Percentiles rank a stretch among this genome's conserved stretches.
phyloP scores from a whole-genome alignment of 2,113 vertebrate species.

The Chamaetylas fuelleborni region DNA sequence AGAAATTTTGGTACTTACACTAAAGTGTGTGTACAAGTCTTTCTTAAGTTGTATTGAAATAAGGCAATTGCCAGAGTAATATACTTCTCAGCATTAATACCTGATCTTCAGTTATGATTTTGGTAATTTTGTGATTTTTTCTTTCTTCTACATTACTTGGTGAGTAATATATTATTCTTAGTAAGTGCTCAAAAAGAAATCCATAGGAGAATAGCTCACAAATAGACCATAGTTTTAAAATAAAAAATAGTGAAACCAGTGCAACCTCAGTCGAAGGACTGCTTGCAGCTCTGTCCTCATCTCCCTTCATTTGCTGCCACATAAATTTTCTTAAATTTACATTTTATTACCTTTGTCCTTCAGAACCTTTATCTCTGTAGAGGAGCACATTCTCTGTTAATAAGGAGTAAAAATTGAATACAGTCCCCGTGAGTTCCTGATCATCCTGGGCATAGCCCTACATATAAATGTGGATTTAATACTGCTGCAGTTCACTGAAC shows the following conservation, averaged over 20 bases:
- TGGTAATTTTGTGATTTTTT: not conserved
- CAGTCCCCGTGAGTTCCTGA: not conserved
- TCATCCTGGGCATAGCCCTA: constrained; percentile 1
- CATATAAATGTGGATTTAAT: constrained; percentile 59
- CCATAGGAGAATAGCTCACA: not conserved
- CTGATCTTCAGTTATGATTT: not conserved
- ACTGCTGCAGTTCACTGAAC: constrained; percentile 55
- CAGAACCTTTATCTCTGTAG: constrained; percentile 3
- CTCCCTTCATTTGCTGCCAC: not conserved
- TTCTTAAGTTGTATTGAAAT: not conserved
- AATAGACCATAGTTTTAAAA: not conserved
- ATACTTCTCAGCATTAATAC: not conserved
- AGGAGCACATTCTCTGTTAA: not conserved
- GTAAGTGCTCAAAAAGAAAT: not conserved
- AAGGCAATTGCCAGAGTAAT: not conserved
- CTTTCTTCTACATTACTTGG: not conserved
- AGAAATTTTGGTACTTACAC: not conserved
- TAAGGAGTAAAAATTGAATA: constrained; percentile 6
- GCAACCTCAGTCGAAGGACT: not conserved
- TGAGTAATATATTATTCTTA: no score
- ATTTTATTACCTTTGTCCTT: constrained; percentile 33
- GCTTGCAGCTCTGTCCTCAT: not conserved
- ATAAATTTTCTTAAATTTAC: constrained; percentile 1
- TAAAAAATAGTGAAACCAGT: not conserved
- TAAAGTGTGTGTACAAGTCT: not conserved